Evolutionary conservation across 2,113 vertebrate genomes (phyloP).

Genomic region (Pangasianodon hypophthalmus): DNA sequence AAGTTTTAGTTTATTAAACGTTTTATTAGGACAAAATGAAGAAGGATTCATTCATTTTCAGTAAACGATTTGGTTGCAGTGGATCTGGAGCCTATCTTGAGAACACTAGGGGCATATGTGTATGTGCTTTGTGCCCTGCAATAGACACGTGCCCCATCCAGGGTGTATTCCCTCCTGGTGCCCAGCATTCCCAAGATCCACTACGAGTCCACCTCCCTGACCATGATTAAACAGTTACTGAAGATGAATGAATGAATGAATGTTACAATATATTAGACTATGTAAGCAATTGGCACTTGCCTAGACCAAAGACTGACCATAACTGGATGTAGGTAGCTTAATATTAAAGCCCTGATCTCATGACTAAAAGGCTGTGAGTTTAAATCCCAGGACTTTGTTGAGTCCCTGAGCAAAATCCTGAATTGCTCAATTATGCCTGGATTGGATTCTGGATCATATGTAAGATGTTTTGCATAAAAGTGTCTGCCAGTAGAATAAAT

Average conservation of each 20-base stretch:
- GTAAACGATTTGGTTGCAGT: not conserved
- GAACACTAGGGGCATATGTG: not conserved
- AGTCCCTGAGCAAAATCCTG: not conserved
- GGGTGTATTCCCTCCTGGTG: not conserved
- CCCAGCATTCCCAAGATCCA: not conserved
- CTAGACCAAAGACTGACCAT: not conserved
- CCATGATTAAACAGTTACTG: not conserved
- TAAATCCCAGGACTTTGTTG: not conserved
- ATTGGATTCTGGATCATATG: not conserved
- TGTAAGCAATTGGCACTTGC: not conserved
- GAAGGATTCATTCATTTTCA: not conserved
- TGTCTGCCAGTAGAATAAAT: not conserved
- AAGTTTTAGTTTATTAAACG: not conserved
- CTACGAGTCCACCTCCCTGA: not conserved
- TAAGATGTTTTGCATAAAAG: not conserved
- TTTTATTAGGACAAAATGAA: not conserved
- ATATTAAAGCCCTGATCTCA: not conserved
- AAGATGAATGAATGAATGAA: not conserved
- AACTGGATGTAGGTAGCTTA: not conserved
- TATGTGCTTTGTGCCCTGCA: not conserved
- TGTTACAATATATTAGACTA: not conserved
- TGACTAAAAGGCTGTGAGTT: not conserved
- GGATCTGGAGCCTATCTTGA: not conserved
- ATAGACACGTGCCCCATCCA: not conserved
- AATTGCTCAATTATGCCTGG: not conserved